Conservation (phyloP, 2,888 invertebrate genomes). For the Eristalis intricaria region DNA sequence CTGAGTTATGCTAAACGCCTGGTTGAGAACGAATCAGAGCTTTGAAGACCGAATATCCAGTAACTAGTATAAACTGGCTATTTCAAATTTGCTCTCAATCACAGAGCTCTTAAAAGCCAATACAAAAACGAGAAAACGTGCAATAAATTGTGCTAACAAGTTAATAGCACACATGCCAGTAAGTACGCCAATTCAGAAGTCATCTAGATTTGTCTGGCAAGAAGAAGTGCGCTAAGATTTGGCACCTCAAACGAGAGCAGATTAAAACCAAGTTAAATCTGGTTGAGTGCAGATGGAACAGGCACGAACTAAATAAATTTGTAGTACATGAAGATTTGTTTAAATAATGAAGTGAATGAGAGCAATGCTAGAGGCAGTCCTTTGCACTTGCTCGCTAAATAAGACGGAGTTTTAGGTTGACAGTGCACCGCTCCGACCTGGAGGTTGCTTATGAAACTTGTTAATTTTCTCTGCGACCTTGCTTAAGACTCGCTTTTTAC, state of each 20-base stretch:
- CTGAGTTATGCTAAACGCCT: too few relatives aligned
- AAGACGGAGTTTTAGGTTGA: not conserved
- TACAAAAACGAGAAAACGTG: not conserved
- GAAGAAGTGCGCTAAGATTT: not conserved
- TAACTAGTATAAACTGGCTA: too few relatives aligned
- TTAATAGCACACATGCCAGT: not conserved
- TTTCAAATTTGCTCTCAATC: too few relatives aligned
- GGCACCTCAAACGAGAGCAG: not conserved
- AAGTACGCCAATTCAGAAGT: not conserved
- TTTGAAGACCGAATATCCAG: too few relatives aligned
- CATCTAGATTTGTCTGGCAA: not conserved
- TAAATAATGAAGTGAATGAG: not conserved
- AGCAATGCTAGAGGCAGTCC: not conserved
- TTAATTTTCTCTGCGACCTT: too few relatives aligned
- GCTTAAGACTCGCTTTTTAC: too few relatives aligned
- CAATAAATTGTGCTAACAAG: not conserved
- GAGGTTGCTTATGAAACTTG: not conserved
- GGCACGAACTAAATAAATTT: not conserved
- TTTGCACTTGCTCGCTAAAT: not conserved
- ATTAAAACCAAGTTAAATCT: not conserved
- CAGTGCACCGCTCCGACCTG: not conserved
- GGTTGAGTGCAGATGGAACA: not conserved
- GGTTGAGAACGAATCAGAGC: too few relatives aligned
- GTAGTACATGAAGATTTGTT: not conserved
- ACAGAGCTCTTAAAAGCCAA: too few relatives aligned